A percentile compares a stretch with the other conserved stretches of the same genome.
Conservation (phyloP, 2,888 invertebrate genomes). For the Erynnis tages region DNA sequence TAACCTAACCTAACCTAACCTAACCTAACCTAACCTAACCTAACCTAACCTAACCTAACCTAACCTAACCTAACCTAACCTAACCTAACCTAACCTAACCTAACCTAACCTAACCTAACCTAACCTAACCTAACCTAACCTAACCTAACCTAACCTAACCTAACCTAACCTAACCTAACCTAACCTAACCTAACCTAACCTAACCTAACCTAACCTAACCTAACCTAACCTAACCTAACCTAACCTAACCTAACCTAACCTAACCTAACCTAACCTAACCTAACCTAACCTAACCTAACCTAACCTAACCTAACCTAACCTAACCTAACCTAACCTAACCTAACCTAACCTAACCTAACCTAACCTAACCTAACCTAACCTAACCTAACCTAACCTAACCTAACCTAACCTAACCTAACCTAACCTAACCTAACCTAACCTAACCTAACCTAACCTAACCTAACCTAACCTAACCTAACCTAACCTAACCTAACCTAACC, state of each 20-base stretch:
- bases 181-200: constrained; percentile 37
- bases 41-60: constrained; percentile 38
- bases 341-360: constrained; percentile 28
- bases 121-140: constrained; percentile 36
- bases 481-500: constrained; percentile 11
- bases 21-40: constrained; percentile 37
- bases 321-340: constrained; percentile 28
- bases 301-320: constrained; percentile 33
- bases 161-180: constrained; percentile 37
- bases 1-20: constrained; percentile 40
- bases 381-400: constrained; percentile 31
- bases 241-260: constrained; percentile 34
- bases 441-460: constrained; percentile 30
- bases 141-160: constrained; percentile 35
- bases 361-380: constrained; percentile 31
- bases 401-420: constrained; percentile 28
- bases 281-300: constrained; percentile 34
- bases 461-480: constrained; percentile 28
- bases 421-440: constrained; percentile 29
- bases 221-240: constrained; percentile 30
- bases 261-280: constrained; percentile 33
- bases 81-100: constrained; percentile 37
- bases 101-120: constrained; percentile 36
- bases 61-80: constrained; percentile 37
- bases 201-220: constrained; percentile 33